Conservation (phyloP, 2,888 invertebrate species). For the Caenorhabditis angaria region DNA sequence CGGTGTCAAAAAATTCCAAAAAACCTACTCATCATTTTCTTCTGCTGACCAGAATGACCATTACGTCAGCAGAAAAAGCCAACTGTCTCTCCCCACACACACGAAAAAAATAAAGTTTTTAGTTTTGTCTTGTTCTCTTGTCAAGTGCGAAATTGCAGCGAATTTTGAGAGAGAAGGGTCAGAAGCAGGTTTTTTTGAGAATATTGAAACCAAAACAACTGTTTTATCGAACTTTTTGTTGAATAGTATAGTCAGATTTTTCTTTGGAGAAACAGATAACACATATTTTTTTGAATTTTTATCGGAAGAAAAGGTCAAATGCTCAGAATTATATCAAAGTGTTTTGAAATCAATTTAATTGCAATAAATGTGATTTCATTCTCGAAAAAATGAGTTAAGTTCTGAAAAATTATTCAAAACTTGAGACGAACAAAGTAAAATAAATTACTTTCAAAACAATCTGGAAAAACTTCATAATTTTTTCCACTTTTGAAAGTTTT, state of each 20-base stretch:
- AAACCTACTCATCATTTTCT: neutral
- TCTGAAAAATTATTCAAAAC: too few relatives aligned
- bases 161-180: conserved; percentile 1
- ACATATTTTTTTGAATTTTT: neutral
- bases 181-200: neutral
- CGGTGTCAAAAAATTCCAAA: too few relatives aligned
- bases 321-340: too few relatives aligned
- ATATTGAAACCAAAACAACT: conserved; percentile 1
- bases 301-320: conserved; percentile 8
- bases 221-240: neutral
- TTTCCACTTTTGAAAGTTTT: too few relatives aligned
- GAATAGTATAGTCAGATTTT: neutral
- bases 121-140: too few relatives aligned
- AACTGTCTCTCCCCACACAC: neutral
- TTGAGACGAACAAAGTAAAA: too few relatives aligned
- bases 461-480: too few relatives aligned
- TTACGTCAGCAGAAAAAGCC: neutral
- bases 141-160: conserved; percentile 1
- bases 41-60: neutral
- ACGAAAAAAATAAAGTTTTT: neutral
- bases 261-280: neutral
- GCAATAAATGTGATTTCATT: too few relatives aligned
- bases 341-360: too few relatives aligned
- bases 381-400: too few relatives aligned
- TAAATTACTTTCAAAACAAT: too few relatives aligned